Percentiles rank a stretch among this genome's conserved stretches.
Evolutionary conservation across 37 sponge, comb jelly and placozoan genomes (phyloP).

Genomic region (Oopsacas minuta): DNA sequence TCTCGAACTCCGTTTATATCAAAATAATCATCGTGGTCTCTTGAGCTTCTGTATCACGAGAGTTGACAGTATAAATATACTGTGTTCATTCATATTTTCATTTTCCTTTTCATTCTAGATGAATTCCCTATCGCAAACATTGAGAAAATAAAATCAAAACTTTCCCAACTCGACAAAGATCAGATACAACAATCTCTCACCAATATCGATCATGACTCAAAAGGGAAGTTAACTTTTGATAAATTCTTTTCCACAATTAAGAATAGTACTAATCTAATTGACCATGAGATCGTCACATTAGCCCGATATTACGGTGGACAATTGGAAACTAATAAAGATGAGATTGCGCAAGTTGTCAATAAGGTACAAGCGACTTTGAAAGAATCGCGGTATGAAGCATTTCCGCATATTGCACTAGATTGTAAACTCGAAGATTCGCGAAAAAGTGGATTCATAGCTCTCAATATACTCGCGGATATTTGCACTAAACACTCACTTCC

Average conservation of each 20-base stretch:
- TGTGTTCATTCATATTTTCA: conserved; percentile 46
- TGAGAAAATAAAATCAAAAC: background rate
- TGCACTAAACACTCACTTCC: background rate
- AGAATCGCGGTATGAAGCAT: background rate
- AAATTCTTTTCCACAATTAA: background rate
- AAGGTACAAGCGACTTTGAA: background rate
- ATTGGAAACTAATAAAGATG: background rate
- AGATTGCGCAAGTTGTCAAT: background rate
- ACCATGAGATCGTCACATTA: conserved; percentile 77
- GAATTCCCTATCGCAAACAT: background rate
- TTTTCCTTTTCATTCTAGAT: conserved; percentile 13
- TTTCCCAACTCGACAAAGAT: background rate
- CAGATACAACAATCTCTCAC: background rate
- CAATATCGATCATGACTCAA: background rate
- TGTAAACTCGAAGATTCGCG: background rate
- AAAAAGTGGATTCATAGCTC: background rate
- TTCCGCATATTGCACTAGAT: background rate
- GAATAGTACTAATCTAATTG: conserved; percentile 27
- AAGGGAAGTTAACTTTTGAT: background rate
- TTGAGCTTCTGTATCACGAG: too few relatives aligned
- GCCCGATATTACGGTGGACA: conserved; percentile 55
- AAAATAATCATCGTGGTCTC: too few relatives aligned
- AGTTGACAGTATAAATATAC: too few relatives aligned
- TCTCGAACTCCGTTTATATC: too few relatives aligned
- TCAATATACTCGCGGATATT: background rate